Base-by-base conservation (phyloP, 2,888 invertebrate species). In the Drosophila tanythrix region DNA sequence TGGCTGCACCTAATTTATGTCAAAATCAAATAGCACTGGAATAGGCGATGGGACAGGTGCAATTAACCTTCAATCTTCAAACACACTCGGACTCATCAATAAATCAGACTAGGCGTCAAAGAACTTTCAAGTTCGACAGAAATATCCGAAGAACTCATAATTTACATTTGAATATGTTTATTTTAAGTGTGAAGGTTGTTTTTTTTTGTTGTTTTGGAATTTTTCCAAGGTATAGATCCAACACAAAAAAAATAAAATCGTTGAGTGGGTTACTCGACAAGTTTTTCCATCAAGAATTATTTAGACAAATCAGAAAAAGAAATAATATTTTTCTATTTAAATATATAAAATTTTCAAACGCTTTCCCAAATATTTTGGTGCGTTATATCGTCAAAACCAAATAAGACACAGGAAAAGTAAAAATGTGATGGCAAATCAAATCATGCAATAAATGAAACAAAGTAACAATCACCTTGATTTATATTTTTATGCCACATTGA, bases 401-500 rank as follows among this genome's bases (percentile, higher is more conserved):
- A 25, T 25, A 61, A 35, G 21, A 51, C 15, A 18, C 35, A 43
- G 40, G 46, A 21, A 36, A 15, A 56, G 36, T 27, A 21, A 51
- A 27, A 60, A 40, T 25, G 38, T 58, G 38, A 72, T 72, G 81
- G 76, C 76, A 83, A 71, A 66, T 83, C 73, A 64, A 67, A 71
- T 31, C 29, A 56, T 51, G 27, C 63, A 61, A 67, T 68, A 68
- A 70, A 73, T 72, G 38, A 64, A 58, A 62, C 36, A 65, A 70
- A 61, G 21, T 36, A 56, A 31, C 57, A 85, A 56, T 13, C 61
- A 88, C 89, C 86, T 88, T 87, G 84, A 64, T 78, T 70, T 77
- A 74, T 87, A 80, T 87, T 82, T 87, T 46, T 56, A 59, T 70
- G 67, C 70, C 66, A 66, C 89, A 88, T 74, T 85, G 86, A 64